Evolutionary conservation across 2,888 invertebrate species (phyloP).

Genomic region (Halocaridina rubra): DNA sequence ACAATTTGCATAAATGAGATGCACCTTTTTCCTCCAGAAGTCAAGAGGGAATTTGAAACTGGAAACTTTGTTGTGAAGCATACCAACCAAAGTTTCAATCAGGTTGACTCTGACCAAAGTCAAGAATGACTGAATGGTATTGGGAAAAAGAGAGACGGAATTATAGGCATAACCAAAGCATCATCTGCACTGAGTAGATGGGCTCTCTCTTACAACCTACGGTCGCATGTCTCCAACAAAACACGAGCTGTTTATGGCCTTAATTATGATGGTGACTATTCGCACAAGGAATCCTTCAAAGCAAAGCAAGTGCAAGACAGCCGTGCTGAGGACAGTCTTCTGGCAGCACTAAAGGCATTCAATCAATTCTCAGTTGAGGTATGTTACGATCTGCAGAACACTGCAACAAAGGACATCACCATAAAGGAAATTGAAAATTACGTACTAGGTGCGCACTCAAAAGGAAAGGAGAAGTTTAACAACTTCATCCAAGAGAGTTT

Average conservation of each 20-base stretch:
- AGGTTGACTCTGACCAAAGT: slow-evolving; percentile 27
- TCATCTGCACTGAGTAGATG: slow-evolving; percentile 29
- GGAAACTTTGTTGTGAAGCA: slow-evolving; percentile 50
- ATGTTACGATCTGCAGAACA: neutral
- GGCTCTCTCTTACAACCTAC: slow-evolving; percentile 16
- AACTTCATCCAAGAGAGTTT: too few relatives aligned
- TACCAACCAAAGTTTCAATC: slow-evolving; percentile 20
- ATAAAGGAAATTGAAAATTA: neutral
- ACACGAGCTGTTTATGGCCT: slow-evolving; percentile 4
- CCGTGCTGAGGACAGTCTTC: neutral
- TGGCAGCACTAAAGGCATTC: neutral
- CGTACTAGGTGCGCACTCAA: neutral
- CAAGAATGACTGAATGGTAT: slow-evolving; percentile 33
- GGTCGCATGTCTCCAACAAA: neutral
- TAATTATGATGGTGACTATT: neutral
- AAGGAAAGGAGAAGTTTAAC: neutral
- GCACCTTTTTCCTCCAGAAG: slow-evolving; percentile 30
- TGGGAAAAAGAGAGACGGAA: slow-evolving; percentile 27
- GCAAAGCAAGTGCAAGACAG: neutral
- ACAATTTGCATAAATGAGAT: slow-evolving; percentile 41
- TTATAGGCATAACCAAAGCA: slow-evolving; percentile 30
- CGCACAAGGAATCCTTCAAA: slow-evolving; percentile 1
- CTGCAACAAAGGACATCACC: neutral
- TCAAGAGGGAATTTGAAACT: slow-evolving; percentile 34
- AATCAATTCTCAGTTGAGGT: neutral